These are phyloP conservation scores for Scomber colias DNA, from an alignment of 2,113 vertebrate genomes.

Conservation along the genomic window DNA sequence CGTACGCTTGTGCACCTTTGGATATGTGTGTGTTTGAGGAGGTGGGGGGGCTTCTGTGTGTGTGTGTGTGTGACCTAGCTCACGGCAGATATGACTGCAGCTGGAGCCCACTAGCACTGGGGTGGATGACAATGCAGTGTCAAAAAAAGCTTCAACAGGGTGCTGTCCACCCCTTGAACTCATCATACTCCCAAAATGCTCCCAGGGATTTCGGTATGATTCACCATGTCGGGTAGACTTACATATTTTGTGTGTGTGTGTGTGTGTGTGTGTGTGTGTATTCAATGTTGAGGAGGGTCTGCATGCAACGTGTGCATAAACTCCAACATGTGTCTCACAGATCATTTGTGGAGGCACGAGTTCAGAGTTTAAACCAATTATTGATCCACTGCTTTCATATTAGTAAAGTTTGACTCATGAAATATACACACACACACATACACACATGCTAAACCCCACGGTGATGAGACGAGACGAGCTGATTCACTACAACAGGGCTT, in stretches of 20 bases:
- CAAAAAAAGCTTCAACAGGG: conserved; percentile 44
- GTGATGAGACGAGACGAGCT: not conserved
- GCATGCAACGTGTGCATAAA: conserved; percentile 9
- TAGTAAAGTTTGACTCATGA: conserved; percentile 6
- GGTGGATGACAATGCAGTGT: conserved; percentile 53
- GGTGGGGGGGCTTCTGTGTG: not conserved
- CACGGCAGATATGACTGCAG: conserved; percentile 34
- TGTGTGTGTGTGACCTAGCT: conserved; percentile 50
- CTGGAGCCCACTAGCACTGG: conserved; percentile 27
- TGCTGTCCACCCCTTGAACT: conserved; percentile 42
- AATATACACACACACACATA: not conserved
- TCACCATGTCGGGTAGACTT: conserved; percentile 37
- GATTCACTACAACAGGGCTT: conserved; percentile 1
- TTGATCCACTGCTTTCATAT: conserved; percentile 22
- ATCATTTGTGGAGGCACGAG: conserved; percentile 15
- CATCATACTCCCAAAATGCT: conserved; percentile 36
- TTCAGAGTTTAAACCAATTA: conserved; percentile 16
- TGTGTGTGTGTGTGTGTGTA: too few species aligned
- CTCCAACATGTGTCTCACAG: conserved; percentile 13
- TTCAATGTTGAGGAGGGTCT: not conserved
- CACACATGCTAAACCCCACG: not conserved
- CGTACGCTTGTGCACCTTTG: conserved; percentile 41
- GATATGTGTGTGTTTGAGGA: not conserved
- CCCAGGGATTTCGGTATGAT: conserved; percentile 44
- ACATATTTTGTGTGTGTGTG: conserved; percentile 7